These are phyloP conservation scores for Gulo gulo DNA, from an alignment of 2,113 vertebrate species.

Conservation along the genomic window DNA sequence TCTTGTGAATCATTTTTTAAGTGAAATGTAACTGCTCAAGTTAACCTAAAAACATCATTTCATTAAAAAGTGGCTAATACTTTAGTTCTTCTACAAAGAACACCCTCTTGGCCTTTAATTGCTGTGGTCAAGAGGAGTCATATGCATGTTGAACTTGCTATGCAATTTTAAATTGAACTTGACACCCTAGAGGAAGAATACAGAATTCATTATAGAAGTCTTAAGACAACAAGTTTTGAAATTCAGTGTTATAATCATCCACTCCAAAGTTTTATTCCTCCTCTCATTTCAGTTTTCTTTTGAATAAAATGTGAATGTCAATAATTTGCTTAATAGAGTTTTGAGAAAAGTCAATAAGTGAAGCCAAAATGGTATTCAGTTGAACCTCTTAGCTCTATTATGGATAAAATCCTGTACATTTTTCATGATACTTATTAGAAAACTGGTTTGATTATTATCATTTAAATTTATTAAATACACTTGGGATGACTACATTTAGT, in stretches of 20 bases:
- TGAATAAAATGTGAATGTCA: neutral
- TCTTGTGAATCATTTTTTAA: neutral
- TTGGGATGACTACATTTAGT: neutral
- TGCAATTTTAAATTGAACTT: neutral
- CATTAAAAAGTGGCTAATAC: neutral
- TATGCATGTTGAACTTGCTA: neutral
- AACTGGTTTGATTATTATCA: neutral
- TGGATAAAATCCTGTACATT: neutral
- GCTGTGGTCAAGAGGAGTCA: neutral
- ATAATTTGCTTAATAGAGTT: neutral
- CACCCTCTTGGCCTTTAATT: neutral
- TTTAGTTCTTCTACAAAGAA: neutral
- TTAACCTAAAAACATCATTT: neutral
- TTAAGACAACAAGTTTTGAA: neutral
- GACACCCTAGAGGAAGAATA: neutral
- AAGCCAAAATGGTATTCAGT: neutral
- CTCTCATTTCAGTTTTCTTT: neutral
- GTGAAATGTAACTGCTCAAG: neutral
- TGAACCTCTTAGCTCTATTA: neutral
- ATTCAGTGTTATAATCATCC: neutral
- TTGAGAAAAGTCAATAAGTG: neutral
- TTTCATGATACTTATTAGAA: neutral
- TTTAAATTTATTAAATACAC: constrained; percentile 18
- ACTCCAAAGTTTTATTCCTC: neutral
- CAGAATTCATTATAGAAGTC: neutral